A percentile compares a stretch with the other conserved stretches of the same genome.
Evolutionary conservation across 2,888 invertebrate genomes (phyloP).

Genomic region (Luperina nickerlii): DNA sequence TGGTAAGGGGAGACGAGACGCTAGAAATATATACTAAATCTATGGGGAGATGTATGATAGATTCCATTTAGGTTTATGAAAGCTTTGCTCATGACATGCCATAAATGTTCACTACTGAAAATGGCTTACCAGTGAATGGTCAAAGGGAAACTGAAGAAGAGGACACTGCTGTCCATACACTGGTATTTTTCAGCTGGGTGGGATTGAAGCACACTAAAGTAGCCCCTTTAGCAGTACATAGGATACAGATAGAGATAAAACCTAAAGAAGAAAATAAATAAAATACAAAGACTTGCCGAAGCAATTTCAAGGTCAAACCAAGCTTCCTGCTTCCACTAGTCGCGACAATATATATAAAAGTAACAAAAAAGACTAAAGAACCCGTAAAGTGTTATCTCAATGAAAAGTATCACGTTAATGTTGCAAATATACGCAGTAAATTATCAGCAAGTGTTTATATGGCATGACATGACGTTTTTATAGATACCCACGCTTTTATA

Average conservation of each 20-base stretch:
- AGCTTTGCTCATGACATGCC: not conserved
- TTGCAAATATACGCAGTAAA: conserved; percentile 54
- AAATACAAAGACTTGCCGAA: not conserved
- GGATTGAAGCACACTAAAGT: not conserved
- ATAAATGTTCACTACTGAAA: not conserved
- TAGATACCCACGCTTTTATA: conserved; percentile 44
- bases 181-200: not conserved
- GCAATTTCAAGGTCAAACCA: conserved; percentile 24
- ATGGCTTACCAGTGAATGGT: not conserved
- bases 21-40: not conserved
- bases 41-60: not conserved
- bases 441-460: conserved; percentile 42
- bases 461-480: conserved; percentile 24
- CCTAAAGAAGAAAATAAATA: not conserved
- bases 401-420: conserved; percentile 45
- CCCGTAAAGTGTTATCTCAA: conserved; percentile 47
- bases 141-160: not conserved
- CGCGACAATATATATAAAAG: conserved; percentile 18
- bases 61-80: not conserved
- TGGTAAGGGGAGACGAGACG: not conserved
- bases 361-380: conserved; percentile 41
- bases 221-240: not conserved
- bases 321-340: conserved; percentile 13
- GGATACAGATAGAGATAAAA: not conserved
- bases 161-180: not conserved